phyloP scores from a whole-genome alignment of 1,140 invertebrate species.

The Drosophila lacteicornis region DNA sequence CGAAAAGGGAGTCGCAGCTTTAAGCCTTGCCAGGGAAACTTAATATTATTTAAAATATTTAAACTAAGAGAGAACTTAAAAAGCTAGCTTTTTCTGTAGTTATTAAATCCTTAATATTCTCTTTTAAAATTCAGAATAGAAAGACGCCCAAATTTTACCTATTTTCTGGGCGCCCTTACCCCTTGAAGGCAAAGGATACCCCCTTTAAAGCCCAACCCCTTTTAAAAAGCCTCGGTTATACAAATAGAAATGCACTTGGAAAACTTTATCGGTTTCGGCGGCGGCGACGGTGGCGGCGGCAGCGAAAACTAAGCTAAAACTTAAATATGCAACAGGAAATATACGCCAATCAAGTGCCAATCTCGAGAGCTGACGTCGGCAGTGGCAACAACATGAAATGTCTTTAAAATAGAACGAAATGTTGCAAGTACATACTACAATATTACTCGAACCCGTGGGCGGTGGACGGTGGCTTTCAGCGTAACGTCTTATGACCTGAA shows the following conservation, averaged over 20 bases:
- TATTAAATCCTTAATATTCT: background rate
- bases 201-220: conserved; percentile 2
- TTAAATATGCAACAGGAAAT: conserved; percentile 84
- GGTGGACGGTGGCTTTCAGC: conserved; percentile 48
- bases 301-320: conserved; percentile 58
- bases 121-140: background rate
- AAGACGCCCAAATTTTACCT: background rate
- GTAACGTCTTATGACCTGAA: conserved; percentile 79
- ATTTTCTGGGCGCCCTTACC: background rate
- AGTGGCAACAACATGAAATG: conserved; percentile 70
- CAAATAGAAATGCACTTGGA: conserved; percentile 79
- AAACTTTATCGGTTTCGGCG: conserved; percentile 48
- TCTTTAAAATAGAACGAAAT: conserved; percentile 83
- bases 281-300: background rate
- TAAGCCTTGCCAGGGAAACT: background rate
- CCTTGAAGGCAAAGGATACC: background rate
- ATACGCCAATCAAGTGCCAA: conserved; percentile 84
- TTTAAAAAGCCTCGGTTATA: conserved; percentile 61
- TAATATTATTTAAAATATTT: background rate
- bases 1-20: background rate
- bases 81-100: background rate
- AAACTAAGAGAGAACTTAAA: no score
- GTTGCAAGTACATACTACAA: conserved; percentile 26
- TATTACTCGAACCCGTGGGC: conserved; percentile 8
- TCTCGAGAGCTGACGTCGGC: conserved; percentile 71